Base-by-base conservation (phyloP, 2,113 vertebrate species). In the Syngnathus scovelli region DNA sequence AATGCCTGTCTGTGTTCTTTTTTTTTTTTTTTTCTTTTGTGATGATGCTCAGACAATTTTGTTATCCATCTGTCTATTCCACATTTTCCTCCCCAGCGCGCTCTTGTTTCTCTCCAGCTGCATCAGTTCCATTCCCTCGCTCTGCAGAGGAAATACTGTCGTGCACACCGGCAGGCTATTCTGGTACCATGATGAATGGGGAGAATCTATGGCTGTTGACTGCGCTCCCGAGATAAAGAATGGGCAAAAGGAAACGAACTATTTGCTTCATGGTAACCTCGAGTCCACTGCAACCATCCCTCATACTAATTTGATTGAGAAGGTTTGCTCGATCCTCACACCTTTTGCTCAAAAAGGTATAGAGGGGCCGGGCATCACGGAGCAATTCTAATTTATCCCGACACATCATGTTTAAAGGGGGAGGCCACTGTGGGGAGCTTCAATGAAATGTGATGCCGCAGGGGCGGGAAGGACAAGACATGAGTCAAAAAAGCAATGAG, bases 261-360 rank as follows among this genome's bases (percentile, higher is more conserved):
- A 70, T 74, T 73, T 67, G 80, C 75, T 72, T 73, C 46, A 70
- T 58, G 73, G 84, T 66, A 73, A 75, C 75, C 69, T 16, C 8
- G 70, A 78, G 76, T 72, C 80, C 65, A 46, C 68, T 69, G 75
- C 81, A 72, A 78, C 79, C 68, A 85, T 87, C 75, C 54, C 78
- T 88, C 85, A 85, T 69, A 75, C 72, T 87, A 83, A 89, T 89
- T 85, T 87, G 88, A 90, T 87, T 82, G 85, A 87, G 80, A 86
- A 84, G 37, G 78, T 83, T 72, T 59, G 39, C 76, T 70, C 72
- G 41, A 82, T 84, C 77, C 68, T 67, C 77, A 63, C 83, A 81
- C 80, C 75, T 83, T 33, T 68, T 70, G 72, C 77, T 70, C 64
- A 39, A 38, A 68, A 68, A 51, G 71, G 66, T 61, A 71, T 62